A percentile compares a stretch with the other conserved stretches of the same genome.
These are phyloP conservation scores for Calliphora vomitoria DNA, from an alignment of 2,888 invertebrate genomes.

Conservation along the genomic window DNA sequence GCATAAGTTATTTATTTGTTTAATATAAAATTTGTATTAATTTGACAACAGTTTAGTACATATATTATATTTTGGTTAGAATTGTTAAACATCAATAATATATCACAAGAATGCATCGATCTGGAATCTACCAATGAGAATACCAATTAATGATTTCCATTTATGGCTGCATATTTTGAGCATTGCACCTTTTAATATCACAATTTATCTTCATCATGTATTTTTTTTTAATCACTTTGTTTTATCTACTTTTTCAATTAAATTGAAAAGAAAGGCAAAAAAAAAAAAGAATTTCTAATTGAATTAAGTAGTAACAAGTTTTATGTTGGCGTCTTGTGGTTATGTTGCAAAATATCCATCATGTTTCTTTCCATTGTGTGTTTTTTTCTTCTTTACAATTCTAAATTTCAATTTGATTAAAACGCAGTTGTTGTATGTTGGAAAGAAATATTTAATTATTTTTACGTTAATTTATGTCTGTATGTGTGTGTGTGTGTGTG, in stretches of 20 bases:
- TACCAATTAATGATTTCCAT: too few relatives aligned
- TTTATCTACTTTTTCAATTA: not conserved
- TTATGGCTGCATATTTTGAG: too few relatives aligned
- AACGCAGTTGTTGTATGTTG: constrained; percentile 16
- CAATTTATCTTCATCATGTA: too few relatives aligned
- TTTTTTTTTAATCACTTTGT: not conserved
- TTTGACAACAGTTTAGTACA: too few relatives aligned
- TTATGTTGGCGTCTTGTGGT: constrained; percentile 22
- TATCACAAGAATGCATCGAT: too few relatives aligned
- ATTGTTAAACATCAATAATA: too few relatives aligned
- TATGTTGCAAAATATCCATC: constrained; percentile 41
- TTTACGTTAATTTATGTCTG: constrained; percentile 34
- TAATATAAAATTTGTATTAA: too few relatives aligned
- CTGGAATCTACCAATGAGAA: too few relatives aligned
- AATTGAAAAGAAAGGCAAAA: not conserved
- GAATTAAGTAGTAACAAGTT: constrained; percentile 24
- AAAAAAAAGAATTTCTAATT: constrained; percentile 14
- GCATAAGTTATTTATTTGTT: too few relatives aligned
- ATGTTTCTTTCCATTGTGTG: not conserved
- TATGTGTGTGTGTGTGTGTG: not conserved
- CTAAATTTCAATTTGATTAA: constrained; percentile 53
- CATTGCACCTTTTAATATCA: too few relatives aligned
- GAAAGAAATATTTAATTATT: constrained; percentile 37
- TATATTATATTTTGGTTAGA: too few relatives aligned
- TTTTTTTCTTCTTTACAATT: constrained; percentile 6